phyloP scores from a whole-genome alignment of 2,113 vertebrate species.

The Strix aluco region DNA sequence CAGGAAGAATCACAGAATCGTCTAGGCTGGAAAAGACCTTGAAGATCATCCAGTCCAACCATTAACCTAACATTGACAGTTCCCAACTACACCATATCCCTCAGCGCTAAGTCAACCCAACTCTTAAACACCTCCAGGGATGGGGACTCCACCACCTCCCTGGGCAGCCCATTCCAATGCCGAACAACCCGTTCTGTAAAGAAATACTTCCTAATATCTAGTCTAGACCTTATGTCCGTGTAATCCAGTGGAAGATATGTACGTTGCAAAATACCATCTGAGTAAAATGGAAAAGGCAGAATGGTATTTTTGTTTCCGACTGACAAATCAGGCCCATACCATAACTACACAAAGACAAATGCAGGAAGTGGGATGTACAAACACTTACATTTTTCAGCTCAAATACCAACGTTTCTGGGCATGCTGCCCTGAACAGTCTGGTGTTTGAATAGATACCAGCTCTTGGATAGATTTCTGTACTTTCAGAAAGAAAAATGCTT shows the following conservation, averaged over 20 bases:
- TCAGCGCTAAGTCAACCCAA: too few relatives aligned
- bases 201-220: too few relatives aligned
- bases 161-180: too few relatives aligned
- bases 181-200: too few relatives aligned
- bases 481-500: background rate
- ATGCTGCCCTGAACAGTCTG: background rate
- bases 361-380: background rate
- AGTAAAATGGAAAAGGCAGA: slow-evolving; percentile 26
- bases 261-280: slow-evolving; percentile 81
- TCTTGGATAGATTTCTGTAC: background rate
- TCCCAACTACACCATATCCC: too few relatives aligned
- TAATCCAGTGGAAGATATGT: slow-evolving; percentile 80
- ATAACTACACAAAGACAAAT: background rate
- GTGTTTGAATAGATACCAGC: background rate
- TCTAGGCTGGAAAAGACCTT: too few relatives aligned
- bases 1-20: slow-evolving; percentile 41
- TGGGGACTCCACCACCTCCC: too few relatives aligned
- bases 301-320: background rate
- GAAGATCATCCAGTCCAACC: too few relatives aligned
- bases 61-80: too few relatives aligned
- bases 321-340: background rate
- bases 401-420: slow-evolving; percentile 25
- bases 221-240: slow-evolving; percentile 63
- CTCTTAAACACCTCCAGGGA: too few relatives aligned
- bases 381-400: background rate